Evolutionary conservation across 1,140 invertebrate genomes (phyloP), one percentile per base, ranked within the genome.

Genomic region (Zaprionus ornatus): DNA sequence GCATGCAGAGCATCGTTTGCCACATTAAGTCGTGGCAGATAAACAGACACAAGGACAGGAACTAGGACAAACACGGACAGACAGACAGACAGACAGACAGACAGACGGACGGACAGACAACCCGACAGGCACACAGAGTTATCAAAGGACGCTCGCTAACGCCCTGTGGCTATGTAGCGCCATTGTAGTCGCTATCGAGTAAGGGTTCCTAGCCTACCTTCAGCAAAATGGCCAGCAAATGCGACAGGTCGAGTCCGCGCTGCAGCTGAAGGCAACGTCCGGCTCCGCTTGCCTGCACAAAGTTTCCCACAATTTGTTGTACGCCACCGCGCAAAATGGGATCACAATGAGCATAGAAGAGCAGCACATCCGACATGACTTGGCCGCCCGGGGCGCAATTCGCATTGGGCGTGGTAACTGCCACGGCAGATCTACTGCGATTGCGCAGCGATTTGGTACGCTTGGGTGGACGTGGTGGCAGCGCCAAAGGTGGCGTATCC

Each of bases 271-370:
- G 48, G 45, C 50, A 60, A 15, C 82, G 60, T 17, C 88, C 82
- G 32, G 86, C 84, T 15, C 74, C 65, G 23, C 73, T 78, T n/a
- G 91, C 73, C 40, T 83, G 79, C 9, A 97, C 82, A 77, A 96
- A 95, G 80, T 94, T 94, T 4, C 95, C 95, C 68, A 96, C 92
- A 19, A 96, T 80, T 52, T 94, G 91, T 40, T 95, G 94, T 2
- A 95, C 93, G 65, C 95, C 95, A 6, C 97, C 97, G 74, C 97
- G 94, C 29, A 98, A 92, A 79, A 97, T 96, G 5, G 97, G 97
- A 94, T 98, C 97, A 5, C 94, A 86, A 92, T 97, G 97, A 75
- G 94, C 92, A 23, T 94, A 93, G 93, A 95, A 97, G 7, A 95
- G 93, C 52, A 97, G 88, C 50, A 97, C 92, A 91, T 97, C 96